These are phyloP conservation scores for Blastobasis lacticolella DNA, from an alignment of 2,888 invertebrate genomes.

Conservation along the genomic window DNA sequence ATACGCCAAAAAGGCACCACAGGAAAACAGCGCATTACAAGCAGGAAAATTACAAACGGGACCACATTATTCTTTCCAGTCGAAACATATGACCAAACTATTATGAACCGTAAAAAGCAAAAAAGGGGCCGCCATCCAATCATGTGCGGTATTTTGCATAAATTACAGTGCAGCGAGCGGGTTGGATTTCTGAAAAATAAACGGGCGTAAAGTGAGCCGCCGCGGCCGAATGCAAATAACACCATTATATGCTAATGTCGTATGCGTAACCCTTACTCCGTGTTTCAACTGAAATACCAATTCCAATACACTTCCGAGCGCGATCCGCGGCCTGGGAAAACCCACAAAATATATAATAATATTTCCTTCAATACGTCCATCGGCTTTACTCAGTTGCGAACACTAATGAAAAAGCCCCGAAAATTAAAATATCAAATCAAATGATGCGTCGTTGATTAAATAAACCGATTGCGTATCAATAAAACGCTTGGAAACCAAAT, in stretches of 20 bases:
- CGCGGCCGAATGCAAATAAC: slow-evolving; percentile 61
- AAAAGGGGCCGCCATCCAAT: slow-evolving; percentile 48
- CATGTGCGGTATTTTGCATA: slow-evolving; percentile 64
- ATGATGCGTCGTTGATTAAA: neutral
- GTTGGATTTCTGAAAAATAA: slow-evolving; percentile 62
- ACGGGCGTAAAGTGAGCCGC: slow-evolving; percentile 54
- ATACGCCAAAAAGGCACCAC: slow-evolving; percentile 8
- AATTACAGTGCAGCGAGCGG: slow-evolving; percentile 55
- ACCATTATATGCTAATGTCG: slow-evolving; percentile 67
- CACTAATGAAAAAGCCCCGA: no score
- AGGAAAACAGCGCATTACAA: slow-evolving; percentile 11
- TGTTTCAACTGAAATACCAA: slow-evolving; percentile 45
- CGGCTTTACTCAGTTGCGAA: neutral
- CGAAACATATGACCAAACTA: slow-evolving; percentile 31
- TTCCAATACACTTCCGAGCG: slow-evolving; percentile 36
- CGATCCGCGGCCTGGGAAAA: slow-evolving; percentile 20
- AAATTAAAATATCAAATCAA: slow-evolving; percentile 4
- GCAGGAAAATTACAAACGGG: slow-evolving; percentile 16
- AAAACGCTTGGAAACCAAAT: no score
- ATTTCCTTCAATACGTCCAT: slow-evolving; percentile 1
- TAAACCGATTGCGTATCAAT: no score
- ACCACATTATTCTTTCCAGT: slow-evolving; percentile 28
- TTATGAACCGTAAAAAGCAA: slow-evolving; percentile 36
- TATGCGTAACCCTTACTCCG: slow-evolving; percentile 56
- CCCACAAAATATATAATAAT: slow-evolving; percentile 1